Evolutionary conservation across 1,140 invertebrate species (phyloP).

Genomic region (Carposina sasakii): DNA sequence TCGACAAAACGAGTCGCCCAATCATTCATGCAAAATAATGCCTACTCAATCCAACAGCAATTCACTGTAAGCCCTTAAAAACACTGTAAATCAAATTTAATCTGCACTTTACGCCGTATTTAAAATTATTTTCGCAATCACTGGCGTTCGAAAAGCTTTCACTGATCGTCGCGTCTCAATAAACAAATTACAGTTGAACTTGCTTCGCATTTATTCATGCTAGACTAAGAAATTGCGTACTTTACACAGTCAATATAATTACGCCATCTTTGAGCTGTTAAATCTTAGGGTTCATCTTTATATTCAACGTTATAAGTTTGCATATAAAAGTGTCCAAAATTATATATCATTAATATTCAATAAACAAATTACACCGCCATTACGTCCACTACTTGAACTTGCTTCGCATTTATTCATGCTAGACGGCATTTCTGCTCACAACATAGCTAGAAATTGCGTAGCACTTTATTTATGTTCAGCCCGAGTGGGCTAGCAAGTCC

Average conservation of each 20-base stretch:
- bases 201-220: conserved; percentile 14
- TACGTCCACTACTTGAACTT: too few relatives aligned
- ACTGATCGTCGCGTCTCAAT: conserved; percentile 27
- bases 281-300: too few relatives aligned
- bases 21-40: neutral
- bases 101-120: conserved; percentile 17
- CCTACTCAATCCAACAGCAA: neutral
- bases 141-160: conserved; percentile 32
- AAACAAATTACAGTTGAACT: conserved; percentile 23
- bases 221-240: conserved; percentile 29
- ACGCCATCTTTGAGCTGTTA: too few relatives aligned
- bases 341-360: neutral
- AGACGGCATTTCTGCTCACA: too few relatives aligned
- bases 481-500: conserved; percentile 34
- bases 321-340: too few relatives aligned
- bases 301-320: too few relatives aligned
- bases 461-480: too few relatives aligned
- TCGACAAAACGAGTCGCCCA: neutral
- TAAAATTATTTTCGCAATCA: conserved; percentile 32
- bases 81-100: neutral
- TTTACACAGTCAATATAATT: too few relatives aligned
- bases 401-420: conserved; percentile 13
- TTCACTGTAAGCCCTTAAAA: neutral
- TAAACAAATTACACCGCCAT: neutral
- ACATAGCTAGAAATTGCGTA: too few relatives aligned